phyloP scores from a whole-genome alignment of 2,888 invertebrate species.

The Emmelina monodactyla region DNA sequence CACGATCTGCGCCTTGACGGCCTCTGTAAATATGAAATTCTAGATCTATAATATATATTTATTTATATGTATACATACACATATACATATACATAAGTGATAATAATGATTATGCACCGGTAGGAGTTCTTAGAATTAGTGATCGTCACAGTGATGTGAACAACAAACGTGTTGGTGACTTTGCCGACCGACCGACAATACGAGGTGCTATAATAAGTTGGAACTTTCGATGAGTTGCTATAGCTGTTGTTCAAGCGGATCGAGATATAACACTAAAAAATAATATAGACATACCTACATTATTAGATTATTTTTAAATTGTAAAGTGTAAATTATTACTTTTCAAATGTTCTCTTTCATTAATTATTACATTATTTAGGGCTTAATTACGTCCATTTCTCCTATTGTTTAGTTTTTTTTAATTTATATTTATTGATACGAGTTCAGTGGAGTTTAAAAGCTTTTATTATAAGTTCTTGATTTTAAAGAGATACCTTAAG shows the following conservation, averaged over 20 bases:
- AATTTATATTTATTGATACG: conserved; percentile 58
- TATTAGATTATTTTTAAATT: conserved; percentile 27
- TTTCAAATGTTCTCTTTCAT: conserved; percentile 37
- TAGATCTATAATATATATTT: conserved; percentile 46
- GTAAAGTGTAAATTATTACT: conserved; percentile 56
- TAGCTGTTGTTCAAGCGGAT: conserved; percentile 50
- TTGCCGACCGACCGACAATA: conserved; percentile 61
- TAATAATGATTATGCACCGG: conserved; percentile 60
- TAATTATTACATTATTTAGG: no score
- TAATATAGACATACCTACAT: conserved; percentile 36
- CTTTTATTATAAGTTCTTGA: conserved; percentile 36
- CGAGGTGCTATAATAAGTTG: conserved; percentile 62
- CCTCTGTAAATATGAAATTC: conserved; percentile 48
- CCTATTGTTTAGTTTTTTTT: conserved; percentile 40
- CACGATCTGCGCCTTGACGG: conserved; percentile 37
- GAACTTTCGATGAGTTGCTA: conserved; percentile 55
- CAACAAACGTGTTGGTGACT: conserved; percentile 38
- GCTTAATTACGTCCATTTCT: conserved; percentile 54
- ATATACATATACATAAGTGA: conserved; percentile 62
- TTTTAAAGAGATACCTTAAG: conserved; percentile 34
- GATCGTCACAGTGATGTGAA: conserved; percentile 55
- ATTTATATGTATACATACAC: conserved; percentile 58
- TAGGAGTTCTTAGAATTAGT: conserved; percentile 61
- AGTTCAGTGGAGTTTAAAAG: conserved; percentile 49
- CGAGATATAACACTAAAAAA: conserved; percentile 41